Evolutionary conservation across 2,888 invertebrate species (phyloP).

Genomic region (Leptodirus hochenwartii): DNA sequence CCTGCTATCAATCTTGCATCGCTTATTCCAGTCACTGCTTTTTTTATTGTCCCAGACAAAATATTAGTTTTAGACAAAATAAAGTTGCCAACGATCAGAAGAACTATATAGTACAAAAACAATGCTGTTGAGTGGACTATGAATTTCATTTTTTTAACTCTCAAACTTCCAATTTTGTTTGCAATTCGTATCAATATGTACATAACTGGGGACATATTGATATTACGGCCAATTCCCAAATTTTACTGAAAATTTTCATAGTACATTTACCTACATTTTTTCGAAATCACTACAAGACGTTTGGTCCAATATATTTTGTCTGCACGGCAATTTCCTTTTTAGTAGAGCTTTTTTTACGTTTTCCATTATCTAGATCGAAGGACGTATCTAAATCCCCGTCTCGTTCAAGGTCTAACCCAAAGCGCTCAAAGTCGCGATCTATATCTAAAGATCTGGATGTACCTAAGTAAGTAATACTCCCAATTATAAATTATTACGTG

Average conservation of each 20-base stretch:
- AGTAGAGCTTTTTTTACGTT: constrained; percentile 1
- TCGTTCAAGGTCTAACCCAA: constrained; percentile 37
- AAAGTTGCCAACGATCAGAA: no score
- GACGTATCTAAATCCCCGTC: constrained; percentile 47
- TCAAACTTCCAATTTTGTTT: background rate
- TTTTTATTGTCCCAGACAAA: no score
- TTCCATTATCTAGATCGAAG: constrained; percentile 34
- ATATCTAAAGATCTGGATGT: constrained; percentile 33
- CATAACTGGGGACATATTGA: no score
- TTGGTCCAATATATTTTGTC: no score
- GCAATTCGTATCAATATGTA: no score
- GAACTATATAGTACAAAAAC: no score
- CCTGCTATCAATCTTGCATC: no score
- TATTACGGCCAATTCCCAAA: constrained; percentile 2
- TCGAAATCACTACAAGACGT: no score
- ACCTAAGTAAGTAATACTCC: constrained; percentile 27
- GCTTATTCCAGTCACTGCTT: no score
- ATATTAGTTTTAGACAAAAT: no score
- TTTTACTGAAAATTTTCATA: background rate
- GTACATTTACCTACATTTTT: background rate
- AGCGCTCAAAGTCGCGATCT: constrained; percentile 35
- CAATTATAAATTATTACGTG: constrained; percentile 3
- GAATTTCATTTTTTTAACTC: no score
- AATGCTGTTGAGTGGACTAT: no score
- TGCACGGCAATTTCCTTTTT: background rate